phyloP scores from a whole-genome alignment of 2,888 invertebrate species.

The Cantharis rustica region DNA sequence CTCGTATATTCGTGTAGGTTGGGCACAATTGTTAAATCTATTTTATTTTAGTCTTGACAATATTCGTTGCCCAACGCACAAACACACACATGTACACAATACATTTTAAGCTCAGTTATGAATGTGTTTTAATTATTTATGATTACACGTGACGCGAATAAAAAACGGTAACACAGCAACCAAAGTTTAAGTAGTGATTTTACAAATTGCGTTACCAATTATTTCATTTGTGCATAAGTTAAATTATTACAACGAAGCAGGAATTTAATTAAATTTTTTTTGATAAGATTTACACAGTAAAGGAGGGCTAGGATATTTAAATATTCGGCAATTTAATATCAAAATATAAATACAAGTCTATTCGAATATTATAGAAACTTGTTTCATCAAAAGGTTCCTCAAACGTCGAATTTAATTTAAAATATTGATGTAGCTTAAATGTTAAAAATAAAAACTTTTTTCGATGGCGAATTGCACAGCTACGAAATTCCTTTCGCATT shows the following conservation, averaged over 20 bases:
- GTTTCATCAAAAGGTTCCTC: background rate
- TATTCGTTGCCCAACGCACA: background rate
- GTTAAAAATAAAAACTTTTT: background rate
- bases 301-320: background rate
- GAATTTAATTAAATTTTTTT: background rate
- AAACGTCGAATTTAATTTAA: background rate
- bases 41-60: background rate
- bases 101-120: background rate
- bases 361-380: background rate
- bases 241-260: background rate
- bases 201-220: background rate
- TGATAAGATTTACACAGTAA: background rate
- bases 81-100: background rate
- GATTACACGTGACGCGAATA: background rate
- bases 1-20: background rate
- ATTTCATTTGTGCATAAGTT: background rate
- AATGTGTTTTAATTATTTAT: constrained; percentile 19
- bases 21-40: background rate
- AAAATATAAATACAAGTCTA: background rate
- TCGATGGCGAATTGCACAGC: background rate
- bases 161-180: background rate
- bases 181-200: background rate
- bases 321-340: background rate
- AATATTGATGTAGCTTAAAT: background rate
- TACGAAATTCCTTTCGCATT: background rate